Conservation (phyloP, 53 echinoderm and acorn worm genomes). For the Mesocentrotus franciscanus region DNA sequence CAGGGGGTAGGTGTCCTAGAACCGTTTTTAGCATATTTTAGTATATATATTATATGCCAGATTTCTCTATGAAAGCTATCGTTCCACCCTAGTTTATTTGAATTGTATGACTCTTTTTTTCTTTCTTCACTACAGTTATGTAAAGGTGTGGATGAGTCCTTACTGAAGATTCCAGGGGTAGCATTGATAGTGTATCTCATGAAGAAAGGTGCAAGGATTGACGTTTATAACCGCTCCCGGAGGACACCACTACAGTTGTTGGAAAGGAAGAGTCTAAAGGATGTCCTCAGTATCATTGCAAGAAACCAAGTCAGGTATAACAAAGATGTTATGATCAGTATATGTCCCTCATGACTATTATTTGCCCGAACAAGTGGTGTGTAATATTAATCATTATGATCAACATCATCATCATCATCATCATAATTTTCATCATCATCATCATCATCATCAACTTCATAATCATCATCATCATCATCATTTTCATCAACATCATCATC, state of each 20-base stretch:
- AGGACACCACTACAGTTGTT: constrained; percentile 72
- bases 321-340: background rate
- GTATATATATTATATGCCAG: too few relatives aligned
- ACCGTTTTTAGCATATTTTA: too few relatives aligned
- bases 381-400: too few relatives aligned
- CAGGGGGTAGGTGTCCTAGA: too few relatives aligned
- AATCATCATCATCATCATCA: background rate
- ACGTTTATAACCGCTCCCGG: constrained; percentile 65
- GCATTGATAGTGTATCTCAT: constrained; percentile 76
- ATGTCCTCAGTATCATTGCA: background rate
- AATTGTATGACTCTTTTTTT: background rate
- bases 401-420: too few relatives aligned
- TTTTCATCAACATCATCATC: background rate
- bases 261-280: background rate
- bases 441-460: background rate
- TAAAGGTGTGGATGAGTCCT: constrained; percentile 16
- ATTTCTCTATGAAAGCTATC: too few relatives aligned
- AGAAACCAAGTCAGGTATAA: background rate
- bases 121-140: background rate
- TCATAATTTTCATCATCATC: too few relatives aligned
- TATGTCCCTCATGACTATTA: too few relatives aligned
- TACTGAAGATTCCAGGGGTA: constrained; percentile 65
- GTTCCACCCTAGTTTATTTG: too few relatives aligned
- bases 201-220: constrained; percentile 68
- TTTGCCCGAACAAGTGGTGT: too few relatives aligned